Percentiles rank a stretch among this genome's conserved stretches.
These are phyloP conservation scores for Alethe diademata DNA, from an alignment of 2,113 vertebrate genomes.

Conservation along the genomic window DNA sequence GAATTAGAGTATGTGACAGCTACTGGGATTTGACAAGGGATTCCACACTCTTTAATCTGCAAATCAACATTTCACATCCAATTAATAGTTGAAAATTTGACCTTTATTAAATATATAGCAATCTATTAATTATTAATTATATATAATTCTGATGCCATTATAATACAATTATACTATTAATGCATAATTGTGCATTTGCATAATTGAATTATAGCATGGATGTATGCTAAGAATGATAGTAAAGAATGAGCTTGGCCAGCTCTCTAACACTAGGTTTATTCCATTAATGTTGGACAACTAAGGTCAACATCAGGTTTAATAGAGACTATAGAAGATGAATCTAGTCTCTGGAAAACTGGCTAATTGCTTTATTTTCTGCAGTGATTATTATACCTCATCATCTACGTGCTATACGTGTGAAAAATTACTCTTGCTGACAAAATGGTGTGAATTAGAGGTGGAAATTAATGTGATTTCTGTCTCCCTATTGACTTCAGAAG, in stretches of 20 bases:
- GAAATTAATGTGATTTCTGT: not conserved
- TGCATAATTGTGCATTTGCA: not conserved
- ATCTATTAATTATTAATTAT: not conserved
- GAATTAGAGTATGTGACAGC: not conserved
- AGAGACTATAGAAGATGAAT: not conserved
- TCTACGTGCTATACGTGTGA: fast-evolving
- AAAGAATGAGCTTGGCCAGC: not conserved
- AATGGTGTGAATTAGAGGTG: not conserved
- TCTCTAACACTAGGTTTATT: not conserved
- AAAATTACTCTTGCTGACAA: not conserved
- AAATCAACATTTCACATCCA: not conserved
- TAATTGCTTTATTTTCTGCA: not conserved
- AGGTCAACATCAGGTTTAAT: not conserved
- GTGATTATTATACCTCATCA: not conserved
- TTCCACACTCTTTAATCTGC: not conserved
- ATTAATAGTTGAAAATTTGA: not conserved
- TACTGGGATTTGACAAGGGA: not conserved
- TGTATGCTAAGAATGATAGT: not conserved
- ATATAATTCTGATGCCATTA: not conserved
- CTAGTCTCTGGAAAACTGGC: not conserved
- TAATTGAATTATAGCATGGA: not conserved
- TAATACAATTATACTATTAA: not conserved
- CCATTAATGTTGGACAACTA: not conserved
- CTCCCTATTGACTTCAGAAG: not conserved
- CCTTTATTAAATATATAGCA: not conserved